Base-by-base conservation (phyloP, 2,113 vertebrate species). In the Ictalurus punctatus region DNA sequence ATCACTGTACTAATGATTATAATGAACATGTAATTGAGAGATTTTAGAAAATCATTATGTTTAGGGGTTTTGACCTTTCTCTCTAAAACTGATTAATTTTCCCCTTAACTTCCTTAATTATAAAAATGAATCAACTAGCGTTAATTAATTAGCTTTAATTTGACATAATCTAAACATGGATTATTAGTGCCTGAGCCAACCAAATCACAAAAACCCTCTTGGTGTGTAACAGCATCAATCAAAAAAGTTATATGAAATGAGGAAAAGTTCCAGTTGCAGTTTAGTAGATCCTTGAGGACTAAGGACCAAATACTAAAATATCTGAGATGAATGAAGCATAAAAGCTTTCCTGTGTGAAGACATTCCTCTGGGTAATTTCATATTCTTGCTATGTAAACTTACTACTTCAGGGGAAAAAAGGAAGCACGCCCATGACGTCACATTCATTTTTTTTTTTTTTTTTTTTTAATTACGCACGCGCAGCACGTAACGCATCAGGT, bases 1-100 rank as follows among this genome's bases (percentile, higher is more conserved):
- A 52, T 79, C 1, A 44, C 37, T 76, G 71, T 23, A 9, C 71
- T 86, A 86, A 86, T 78, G 9, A 86, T 37, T 63, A 56, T 44
- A 16, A 40, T 34, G 54, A 58, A 8, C 34, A 8, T 44, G 56
- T 4, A 86, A 61, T 7, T 63, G 27, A 52, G 10, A 63, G 16
- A 86, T 21, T 65, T 52, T n/a, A 14, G 3, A 30, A 30, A 63
- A 63, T 63, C 4, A 9, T 48, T 23, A 23, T 56, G 52, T 71
- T 56, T 14, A 25, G 19, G 54, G 34, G 23, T 59, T 44, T 54
- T n/a, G 23, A 52, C 12, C 6, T 16, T 80, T n/a, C 27, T 30
- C 44, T 78, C 30, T 34, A 71, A 71, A 30, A 71, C 69, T 34
- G 14, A 67, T 25, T 10, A n/a, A 25, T 27, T 9, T 17, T 25